A percentile compares a stretch with the other conserved stretches of the same genome.
Conservation (phyloP, 2,113 vertebrate species). For the Anoplopoma fimbria region DNA sequence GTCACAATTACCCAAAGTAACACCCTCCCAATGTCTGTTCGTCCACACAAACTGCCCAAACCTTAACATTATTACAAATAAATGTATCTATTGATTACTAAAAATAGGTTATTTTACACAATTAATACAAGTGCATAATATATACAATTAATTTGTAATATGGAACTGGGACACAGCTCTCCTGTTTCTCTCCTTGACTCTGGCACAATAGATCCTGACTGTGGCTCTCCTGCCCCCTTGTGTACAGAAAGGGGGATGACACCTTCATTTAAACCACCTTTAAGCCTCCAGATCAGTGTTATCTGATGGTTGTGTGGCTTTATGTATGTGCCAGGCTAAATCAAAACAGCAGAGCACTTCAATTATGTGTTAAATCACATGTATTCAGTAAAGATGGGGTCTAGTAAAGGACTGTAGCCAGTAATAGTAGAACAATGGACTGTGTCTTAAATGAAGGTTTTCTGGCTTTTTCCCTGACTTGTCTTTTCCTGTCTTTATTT, state of each 20-base stretch:
- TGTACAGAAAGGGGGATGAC: conserved; percentile 1
- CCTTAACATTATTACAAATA: neutral
- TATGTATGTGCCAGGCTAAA: neutral
- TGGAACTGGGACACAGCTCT: neutral
- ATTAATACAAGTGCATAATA: neutral
- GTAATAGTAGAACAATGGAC: neutral
- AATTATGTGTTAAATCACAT: neutral
- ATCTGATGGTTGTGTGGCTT: neutral
- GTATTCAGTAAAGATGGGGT: neutral
- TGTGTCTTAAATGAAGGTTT: neutral
- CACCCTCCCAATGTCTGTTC: neutral
- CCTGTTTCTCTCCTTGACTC: neutral
- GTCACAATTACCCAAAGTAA: neutral
- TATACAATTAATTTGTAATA: no score
- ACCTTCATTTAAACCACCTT: neutral
- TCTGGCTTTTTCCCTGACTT: conserved; percentile 24
- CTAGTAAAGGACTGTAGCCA: neutral
- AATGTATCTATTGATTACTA: neutral
- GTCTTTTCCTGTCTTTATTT: conserved; percentile 31
- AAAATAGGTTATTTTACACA: neutral
- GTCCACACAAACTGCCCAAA: neutral
- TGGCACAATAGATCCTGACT: neutral
- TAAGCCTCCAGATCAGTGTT: no score
- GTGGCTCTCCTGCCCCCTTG: conserved; percentile 40
- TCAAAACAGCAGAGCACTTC: neutral